These are phyloP conservation scores for Nylanderia fulva DNA, from an alignment of 1,140 invertebrate species.

Conservation along the genomic window DNA sequence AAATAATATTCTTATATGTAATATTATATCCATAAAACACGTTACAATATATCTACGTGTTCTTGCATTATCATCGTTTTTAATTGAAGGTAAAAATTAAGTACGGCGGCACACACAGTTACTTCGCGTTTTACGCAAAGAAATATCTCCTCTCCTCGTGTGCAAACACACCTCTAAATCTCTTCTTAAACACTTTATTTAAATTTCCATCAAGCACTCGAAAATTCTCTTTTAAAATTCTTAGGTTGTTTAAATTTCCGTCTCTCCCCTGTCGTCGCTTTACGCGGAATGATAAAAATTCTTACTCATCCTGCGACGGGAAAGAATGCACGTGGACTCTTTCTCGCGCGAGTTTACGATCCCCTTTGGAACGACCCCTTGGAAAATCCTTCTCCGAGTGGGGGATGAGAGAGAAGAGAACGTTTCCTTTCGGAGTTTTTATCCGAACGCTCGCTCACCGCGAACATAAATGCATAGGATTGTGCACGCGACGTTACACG, in stretches of 20 bases:
- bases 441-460: conserved; percentile 26
- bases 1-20: background rate
- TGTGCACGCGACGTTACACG: background rate
- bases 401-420: too few species aligned
- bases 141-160: background rate
- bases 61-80: background rate
- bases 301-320: conserved; percentile 7
- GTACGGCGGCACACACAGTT: background rate
- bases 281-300: conserved; percentile 25
- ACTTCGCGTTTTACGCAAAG: too few species aligned
- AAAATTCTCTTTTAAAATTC: conserved; percentile 5
- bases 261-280: conserved; percentile 1
- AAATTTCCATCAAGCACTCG: conserved; percentile 37
- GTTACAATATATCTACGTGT: background rate
- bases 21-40: background rate
- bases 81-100: background rate
- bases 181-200: background rate
- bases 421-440: conserved; percentile 38
- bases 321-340: conserved; percentile 2
- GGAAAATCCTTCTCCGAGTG: too few species aligned
- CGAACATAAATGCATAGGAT: conserved; percentile 25
- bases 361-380: background rate
- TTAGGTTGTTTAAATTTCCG: conserved; percentile 19
- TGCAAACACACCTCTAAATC: background rate
- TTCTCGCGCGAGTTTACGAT: conserved; percentile 40